Conservation (phyloP, 2,888 invertebrate species). For the Tipula helvola region DNA sequence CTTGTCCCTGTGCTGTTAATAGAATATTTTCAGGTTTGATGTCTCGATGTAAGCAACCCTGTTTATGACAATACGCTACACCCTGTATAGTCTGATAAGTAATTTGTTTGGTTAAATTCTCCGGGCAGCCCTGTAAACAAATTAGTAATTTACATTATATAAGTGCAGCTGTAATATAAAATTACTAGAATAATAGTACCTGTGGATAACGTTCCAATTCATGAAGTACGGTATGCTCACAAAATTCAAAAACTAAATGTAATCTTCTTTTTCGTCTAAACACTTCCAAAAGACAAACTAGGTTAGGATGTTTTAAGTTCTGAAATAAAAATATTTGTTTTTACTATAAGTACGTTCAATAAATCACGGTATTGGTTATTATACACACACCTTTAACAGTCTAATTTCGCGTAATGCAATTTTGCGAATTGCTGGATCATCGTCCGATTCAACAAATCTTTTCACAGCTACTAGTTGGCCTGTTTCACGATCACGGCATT, state of each 20-base stretch:
- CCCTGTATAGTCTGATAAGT: slow-evolving; percentile 93
- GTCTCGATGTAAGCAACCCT: slow-evolving; percentile 90
- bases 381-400: slow-evolving; percentile 66
- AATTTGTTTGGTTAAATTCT: slow-evolving; percentile 79
- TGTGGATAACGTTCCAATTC: slow-evolving; percentile 89
- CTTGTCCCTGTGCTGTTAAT: slow-evolving; percentile 80
- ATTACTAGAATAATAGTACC: slow-evolving; percentile 14
- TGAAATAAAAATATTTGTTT: slow-evolving; percentile 33
- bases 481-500: slow-evolving; percentile 88
- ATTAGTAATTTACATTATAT: neutral
- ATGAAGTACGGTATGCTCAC: slow-evolving; percentile 92
- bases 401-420: slow-evolving; percentile 90
- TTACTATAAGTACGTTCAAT: neutral
- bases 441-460: slow-evolving; percentile 93
- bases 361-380: neutral
- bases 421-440: slow-evolving; percentile 91
- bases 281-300: slow-evolving; percentile 95
- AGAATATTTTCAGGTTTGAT: slow-evolving; percentile 99
- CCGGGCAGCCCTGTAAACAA: slow-evolving; percentile 67
- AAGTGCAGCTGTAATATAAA: too few species aligned
- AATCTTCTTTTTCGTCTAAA: slow-evolving; percentile 90
- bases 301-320: slow-evolving; percentile 96
- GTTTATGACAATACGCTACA: slow-evolving; percentile 91
- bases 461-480: slow-evolving; percentile 93
- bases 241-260: slow-evolving; percentile 97